These are phyloP conservation scores for Onychostruthus taczanowskii DNA, from an alignment of 2,113 vertebrate genomes.

Conservation along the genomic window DNA sequence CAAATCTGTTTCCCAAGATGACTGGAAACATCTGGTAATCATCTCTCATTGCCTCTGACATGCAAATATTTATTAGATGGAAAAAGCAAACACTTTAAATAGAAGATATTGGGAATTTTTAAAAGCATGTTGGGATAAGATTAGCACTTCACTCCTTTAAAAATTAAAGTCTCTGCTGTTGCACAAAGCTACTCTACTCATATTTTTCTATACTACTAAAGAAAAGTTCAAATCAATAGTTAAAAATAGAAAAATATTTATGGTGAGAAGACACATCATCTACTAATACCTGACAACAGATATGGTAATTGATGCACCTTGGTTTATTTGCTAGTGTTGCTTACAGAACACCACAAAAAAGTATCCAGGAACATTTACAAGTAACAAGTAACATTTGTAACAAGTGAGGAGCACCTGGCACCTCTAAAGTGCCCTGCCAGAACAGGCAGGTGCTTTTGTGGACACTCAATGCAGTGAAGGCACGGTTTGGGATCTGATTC, in stretches of 20 bases:
- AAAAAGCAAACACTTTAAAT: neutral
- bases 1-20: neutral
- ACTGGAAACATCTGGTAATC: neutral
- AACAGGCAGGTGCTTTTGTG: neutral
- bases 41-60: neutral
- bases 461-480: neutral
- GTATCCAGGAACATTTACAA: neutral
- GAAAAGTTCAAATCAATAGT: neutral
- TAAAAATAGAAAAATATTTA: neutral
- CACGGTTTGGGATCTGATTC: neutral
- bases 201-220: neutral
- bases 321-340: neutral
- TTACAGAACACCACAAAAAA: neutral
- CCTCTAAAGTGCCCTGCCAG: neutral
- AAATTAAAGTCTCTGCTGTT: neutral
- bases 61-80: neutral
- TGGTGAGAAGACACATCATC: neutral
- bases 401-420: neutral
- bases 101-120: neutral
- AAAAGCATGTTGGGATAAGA: neutral
- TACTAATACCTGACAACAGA: neutral
- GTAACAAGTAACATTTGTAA: neutral
- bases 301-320: neutral
- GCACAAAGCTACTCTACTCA: neutral
- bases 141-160: neutral